Base-by-base conservation (phyloP, 2,888 invertebrate species). In the Pseudococcus longispinus region DNA sequence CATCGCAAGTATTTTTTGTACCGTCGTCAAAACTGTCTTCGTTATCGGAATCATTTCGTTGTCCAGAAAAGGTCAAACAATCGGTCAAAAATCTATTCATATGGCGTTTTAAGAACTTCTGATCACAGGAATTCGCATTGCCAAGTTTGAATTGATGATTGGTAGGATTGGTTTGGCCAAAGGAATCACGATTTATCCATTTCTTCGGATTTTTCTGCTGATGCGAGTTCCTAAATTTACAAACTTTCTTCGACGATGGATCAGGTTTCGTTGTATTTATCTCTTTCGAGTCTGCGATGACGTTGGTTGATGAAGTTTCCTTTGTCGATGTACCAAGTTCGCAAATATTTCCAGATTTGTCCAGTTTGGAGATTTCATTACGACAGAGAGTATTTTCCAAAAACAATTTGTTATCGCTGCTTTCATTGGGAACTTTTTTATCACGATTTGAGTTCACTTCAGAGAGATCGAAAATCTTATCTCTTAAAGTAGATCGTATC, bases 401-500 rank as follows among this genome's bases (percentile, higher is more conserved):
- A 6, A 11, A n/a, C 23, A 20, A 60, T 9, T 60, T 18, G 6
- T 51, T n/a, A 23, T 23, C 23, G 8, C 1, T 18, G 18, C 18
- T 23, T 60, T 60, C 23, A 60, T 23, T 23, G 8, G 13, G 1
- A 60, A 60, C 15, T 70, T 29, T 70, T 8, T 9, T 15, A 11
- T 70, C 70, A 2, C 4, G 26, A 15, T 70, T 70, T 15, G 8
- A 1, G 4, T 77, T 42, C 6, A n/a, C 9, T 77, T 77, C 18
- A 20, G 86, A 86, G 11, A 86, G 26, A 86, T 86, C 51, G 55
- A 80, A 80, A 8, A 86, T 86, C 15, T 86, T 77, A 51, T 86
- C 46, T 51, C 55, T 42, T n/a, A 86, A 86, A n/a, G 80, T 77
- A 13, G 80, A 77, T 23, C 86, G 86, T 32, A 86, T 32, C 51